Evolutionary conservation across 2,888 invertebrate genomes (phyloP).

Genomic region (Cacoxenus indagator): DNA sequence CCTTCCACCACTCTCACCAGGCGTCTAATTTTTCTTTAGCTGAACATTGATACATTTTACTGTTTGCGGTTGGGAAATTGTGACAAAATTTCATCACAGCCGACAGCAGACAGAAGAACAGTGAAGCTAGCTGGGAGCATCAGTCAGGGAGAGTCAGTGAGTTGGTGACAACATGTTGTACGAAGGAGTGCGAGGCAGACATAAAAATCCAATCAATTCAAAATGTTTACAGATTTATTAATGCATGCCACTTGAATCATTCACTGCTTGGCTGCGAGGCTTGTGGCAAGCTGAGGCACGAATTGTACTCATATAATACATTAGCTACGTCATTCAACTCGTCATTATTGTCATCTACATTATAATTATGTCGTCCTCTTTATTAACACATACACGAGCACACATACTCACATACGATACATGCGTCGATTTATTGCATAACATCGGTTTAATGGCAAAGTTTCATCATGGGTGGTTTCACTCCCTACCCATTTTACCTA

Average conservation of each 20-base stretch:
- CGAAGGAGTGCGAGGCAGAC: too few relatives aligned
- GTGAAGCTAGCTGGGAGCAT: neutral
- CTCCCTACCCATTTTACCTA: too few relatives aligned
- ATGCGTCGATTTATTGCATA: too few relatives aligned
- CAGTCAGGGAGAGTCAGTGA: neutral
- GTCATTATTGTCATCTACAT: neutral
- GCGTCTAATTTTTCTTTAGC: too few relatives aligned
- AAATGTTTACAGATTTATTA: neutral
- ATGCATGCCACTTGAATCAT: neutral
- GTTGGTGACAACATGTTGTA: too few relatives aligned
- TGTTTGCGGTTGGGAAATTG: neutral
- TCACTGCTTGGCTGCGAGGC: neutral
- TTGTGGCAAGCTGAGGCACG: neutral
- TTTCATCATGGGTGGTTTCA: too few relatives aligned
- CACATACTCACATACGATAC: too few relatives aligned
- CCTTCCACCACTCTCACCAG: too few relatives aligned
- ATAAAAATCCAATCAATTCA: too few relatives aligned
- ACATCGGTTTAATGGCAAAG: too few relatives aligned
- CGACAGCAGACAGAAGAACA: neutral
- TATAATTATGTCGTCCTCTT: neutral
- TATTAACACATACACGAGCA: too few relatives aligned
- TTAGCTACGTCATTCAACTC: neutral
- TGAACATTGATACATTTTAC: neutral
- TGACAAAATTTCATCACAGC: neutral
- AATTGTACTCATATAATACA: neutral